These are phyloP conservation scores for Micrasema longulum DNA, from an alignment of 1,140 invertebrate genomes.

Conservation along the genomic window DNA sequence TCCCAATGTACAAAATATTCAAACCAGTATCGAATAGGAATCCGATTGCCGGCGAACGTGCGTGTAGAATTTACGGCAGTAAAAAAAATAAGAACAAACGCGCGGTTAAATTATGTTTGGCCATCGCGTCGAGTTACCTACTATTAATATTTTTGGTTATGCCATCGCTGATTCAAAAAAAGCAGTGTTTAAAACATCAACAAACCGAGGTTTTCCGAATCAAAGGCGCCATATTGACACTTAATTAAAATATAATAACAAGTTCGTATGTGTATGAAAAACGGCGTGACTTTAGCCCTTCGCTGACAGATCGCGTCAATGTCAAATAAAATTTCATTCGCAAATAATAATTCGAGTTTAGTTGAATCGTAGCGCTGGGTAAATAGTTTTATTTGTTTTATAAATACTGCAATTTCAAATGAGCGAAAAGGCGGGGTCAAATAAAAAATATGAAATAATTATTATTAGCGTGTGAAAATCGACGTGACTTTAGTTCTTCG, in stretches of 20 bases:
- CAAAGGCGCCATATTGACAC: slow-evolving; percentile 15
- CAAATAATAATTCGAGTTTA: no score
- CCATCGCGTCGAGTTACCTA: no score
- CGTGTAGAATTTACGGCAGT: background rate
- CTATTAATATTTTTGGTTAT: no score
- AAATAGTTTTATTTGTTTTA: no score
- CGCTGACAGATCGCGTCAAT: background rate
- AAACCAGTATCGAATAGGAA: slow-evolving; percentile 3
- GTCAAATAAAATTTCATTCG: background rate
- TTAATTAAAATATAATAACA: slow-evolving; percentile 4
- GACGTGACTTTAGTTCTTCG: no score
- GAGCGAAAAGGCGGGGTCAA: no score
- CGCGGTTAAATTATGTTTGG: background rate
- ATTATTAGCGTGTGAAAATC: no score
- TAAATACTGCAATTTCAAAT: no score
- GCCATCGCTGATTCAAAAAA: no score
- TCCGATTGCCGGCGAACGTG: background rate
- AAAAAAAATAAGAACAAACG: background rate
- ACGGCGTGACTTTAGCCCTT: background rate
- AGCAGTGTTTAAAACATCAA: no score
- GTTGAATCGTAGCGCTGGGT: no score
- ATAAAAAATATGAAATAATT: no score
- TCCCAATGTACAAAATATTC: slow-evolving; percentile 9
- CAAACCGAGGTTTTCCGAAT: background rate
- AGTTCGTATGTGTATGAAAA: slow-evolving; percentile 14